Evolutionary conservation across 2,113 vertebrate species (phyloP).

Genomic region (Sylvia atricapilla): DNA sequence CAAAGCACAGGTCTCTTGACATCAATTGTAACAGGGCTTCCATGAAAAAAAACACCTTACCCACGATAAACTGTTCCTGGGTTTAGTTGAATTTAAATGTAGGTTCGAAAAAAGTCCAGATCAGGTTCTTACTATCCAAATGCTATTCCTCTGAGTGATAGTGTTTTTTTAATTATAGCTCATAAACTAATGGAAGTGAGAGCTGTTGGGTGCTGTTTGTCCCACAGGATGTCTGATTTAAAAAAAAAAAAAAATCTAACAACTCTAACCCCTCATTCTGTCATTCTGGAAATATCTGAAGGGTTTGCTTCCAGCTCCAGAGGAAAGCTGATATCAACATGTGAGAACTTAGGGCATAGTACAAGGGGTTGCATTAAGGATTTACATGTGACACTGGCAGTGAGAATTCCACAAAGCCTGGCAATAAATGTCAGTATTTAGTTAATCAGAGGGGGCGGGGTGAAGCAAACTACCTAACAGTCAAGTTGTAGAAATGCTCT

Average conservation of each 20-base stretch:
- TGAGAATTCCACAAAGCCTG: not conserved
- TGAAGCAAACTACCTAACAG: not conserved
- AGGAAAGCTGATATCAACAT: not conserved
- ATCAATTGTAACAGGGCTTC: fast-evolving
- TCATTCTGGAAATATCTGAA: not conserved
- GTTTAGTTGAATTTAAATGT: not conserved
- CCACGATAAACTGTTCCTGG: not conserved
- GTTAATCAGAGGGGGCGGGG: not conserved
- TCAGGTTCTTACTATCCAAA: not conserved
- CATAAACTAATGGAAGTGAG: not conserved
- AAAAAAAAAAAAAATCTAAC: not conserved
- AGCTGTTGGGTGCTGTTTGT: not conserved
- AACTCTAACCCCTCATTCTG: not conserved
- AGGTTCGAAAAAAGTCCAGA: not conserved
- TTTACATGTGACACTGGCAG: not conserved
- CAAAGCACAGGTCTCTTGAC: not conserved
- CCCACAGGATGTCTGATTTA: not conserved
- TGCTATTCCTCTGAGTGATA: not conserved
- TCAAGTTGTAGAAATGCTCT: not conserved
- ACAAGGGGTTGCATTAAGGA: not conserved
- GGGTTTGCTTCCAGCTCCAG: not conserved
- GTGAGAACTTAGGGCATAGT: not conserved
- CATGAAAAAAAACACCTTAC: not conserved
- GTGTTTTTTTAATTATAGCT: not conserved
- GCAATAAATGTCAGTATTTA: not conserved